A percentile compares a stretch with the other conserved stretches of the same genome.
Evolutionary conservation across 2,797 vertebrate species (phyloP).

Genomic region (Poecilia wingei): DNA sequence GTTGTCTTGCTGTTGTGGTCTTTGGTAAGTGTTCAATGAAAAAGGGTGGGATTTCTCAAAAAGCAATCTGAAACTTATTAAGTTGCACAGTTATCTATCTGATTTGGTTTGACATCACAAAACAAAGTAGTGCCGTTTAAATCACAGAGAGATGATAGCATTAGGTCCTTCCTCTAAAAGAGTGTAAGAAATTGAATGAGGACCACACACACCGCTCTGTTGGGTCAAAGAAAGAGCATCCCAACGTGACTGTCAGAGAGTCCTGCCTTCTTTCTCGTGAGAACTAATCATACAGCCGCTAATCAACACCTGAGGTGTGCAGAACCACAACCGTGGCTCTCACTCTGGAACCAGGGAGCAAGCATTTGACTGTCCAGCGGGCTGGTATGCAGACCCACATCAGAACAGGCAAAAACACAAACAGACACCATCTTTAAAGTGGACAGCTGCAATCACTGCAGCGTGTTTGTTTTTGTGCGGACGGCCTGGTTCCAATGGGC

Average conservation of each 20-base stretch:
- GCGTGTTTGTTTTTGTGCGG: slow-evolving; percentile 77
- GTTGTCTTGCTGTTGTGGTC: background rate
- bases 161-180: background rate
- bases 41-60: slow-evolving; percentile 1
- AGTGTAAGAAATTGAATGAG: slow-evolving; percentile 44
- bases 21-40: background rate
- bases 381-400: slow-evolving; percentile 60
- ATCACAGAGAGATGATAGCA: slow-evolving; percentile 6
- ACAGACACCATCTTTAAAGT: slow-evolving; percentile 58
- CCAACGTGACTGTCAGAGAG: slow-evolving; percentile 8
- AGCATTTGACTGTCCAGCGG: slow-evolving; percentile 41
- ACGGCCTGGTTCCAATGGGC: slow-evolving; percentile 68
- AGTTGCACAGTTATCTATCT: slow-evolving; percentile 17
- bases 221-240: slow-evolving; percentile 26
- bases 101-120: slow-evolving; percentile 45
- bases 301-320: slow-evolving; percentile 9
- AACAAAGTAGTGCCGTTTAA: slow-evolving; percentile 53
- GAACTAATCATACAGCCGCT: slow-evolving; percentile 7
- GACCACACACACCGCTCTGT: slow-evolving; percentile 27
- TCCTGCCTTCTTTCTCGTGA: slow-evolving; percentile 13
- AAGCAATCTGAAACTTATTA: slow-evolving; percentile 39
- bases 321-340: slow-evolving; percentile 8
- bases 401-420: slow-evolving; percentile 57
- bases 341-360: slow-evolving; percentile 32
- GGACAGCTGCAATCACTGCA: slow-evolving; percentile 56